These are phyloP conservation scores for Notechis scutatus DNA, from an alignment of 2,113 vertebrate genomes.

Conservation along the genomic window DNA sequence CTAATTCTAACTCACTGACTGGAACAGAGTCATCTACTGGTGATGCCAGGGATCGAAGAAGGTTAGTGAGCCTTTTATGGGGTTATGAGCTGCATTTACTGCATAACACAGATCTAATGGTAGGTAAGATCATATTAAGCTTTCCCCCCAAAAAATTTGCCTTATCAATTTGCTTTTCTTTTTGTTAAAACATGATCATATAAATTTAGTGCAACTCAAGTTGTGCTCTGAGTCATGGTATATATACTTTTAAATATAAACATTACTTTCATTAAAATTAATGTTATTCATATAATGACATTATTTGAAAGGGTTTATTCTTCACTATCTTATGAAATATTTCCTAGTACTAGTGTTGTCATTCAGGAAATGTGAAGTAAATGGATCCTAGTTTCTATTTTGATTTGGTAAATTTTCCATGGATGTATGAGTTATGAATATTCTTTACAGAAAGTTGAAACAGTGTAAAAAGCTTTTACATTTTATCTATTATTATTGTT, in stretches of 20 bases:
- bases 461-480: not conserved
- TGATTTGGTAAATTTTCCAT: not conserved
- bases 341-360: not conserved
- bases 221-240: not conserved
- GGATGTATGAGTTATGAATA: not conserved
- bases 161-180: not conserved
- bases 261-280: not conserved
- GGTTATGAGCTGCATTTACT: not conserved
- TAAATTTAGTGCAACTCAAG: not conserved
- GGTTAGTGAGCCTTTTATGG: constrained; percentile 60
- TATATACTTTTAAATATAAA: not conserved
- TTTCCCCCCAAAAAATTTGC: not conserved
- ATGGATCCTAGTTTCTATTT: not conserved
- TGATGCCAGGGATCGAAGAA: constrained; percentile 71
- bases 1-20: constrained; percentile 46
- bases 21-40: constrained; percentile 65
- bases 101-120: not conserved
- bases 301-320: not conserved
- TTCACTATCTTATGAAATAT: not conserved
- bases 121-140: not conserved
- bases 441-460: not conserved
- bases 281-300: not conserved
- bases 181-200: not conserved
- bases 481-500: not conserved
- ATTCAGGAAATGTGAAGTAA: not conserved